phyloP scores from a whole-genome alignment of 2,113 vertebrate species.

The Ranitomeya variabilis region DNA sequence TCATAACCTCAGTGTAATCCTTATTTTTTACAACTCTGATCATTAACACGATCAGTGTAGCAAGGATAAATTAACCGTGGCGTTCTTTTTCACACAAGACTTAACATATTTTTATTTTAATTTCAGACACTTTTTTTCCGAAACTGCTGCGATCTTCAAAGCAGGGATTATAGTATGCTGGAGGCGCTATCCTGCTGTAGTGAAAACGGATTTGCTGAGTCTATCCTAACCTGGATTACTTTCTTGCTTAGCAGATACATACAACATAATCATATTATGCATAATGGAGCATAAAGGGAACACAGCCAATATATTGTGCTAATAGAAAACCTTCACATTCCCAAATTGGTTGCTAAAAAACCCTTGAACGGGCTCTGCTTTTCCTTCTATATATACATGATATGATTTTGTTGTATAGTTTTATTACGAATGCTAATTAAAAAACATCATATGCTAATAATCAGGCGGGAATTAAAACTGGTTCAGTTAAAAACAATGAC shows the following conservation, averaged over 20 bases:
- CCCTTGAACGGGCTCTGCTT: background rate
- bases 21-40: background rate
- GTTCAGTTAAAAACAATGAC: background rate
- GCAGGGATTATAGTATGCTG: conserved; percentile 30
- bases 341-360: background rate
- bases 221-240: background rate
- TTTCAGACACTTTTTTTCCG: background rate
- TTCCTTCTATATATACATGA: background rate
- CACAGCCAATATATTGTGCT: conserved; percentile 3
- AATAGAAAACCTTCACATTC: background rate
- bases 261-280: conserved; percentile 41
- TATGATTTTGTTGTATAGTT: background rate
- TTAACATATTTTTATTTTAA: conserved; percentile 8
- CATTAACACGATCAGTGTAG: background rate
- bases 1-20: conserved; percentile 21
- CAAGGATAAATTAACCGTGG: background rate
- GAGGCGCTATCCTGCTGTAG: conserved; percentile 17
- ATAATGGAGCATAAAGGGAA: conserved; percentile 36
- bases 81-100: background rate
- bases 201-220: conserved; percentile 27
- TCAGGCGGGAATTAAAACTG: background rate
- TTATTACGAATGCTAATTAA: background rate
- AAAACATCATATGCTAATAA: background rate
- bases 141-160: conserved; percentile 26
- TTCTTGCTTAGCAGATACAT: conserved; percentile 10